Percentiles rank a stretch among this genome's conserved stretches.
Evolutionary conservation across 1,140 invertebrate species (phyloP).

Genomic region (Palaemon carinicauda): DNA sequence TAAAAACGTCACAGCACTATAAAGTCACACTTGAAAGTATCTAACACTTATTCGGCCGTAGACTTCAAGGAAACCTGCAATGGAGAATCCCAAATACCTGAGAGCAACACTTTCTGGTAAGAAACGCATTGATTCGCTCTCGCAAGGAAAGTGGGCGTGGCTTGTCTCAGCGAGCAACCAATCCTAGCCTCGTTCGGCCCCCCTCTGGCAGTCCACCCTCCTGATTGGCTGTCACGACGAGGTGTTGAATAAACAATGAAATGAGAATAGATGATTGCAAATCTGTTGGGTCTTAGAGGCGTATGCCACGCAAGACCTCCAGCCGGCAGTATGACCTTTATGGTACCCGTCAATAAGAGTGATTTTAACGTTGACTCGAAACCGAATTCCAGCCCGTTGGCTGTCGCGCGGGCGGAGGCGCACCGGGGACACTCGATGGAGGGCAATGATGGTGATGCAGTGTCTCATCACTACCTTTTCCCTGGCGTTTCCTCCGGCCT

Average conservation of each 20-base stretch:
- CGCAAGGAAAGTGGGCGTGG: conserved; percentile 17
- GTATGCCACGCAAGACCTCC: background rate
- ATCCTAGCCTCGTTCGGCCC: conserved; percentile 5
- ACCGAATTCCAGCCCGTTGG: background rate
- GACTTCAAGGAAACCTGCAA: conserved; percentile 2
- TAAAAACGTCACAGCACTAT: too few species aligned
- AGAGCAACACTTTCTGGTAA: background rate
- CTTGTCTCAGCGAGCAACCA: background rate
- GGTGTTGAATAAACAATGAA: conserved; percentile 54
- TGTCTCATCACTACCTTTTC: conserved; percentile 44
- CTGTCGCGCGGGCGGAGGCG: background rate
- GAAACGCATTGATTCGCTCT: background rate
- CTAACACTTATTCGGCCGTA: background rate
- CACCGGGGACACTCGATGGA: conserved; percentile 40
- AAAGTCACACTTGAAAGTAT: background rate
- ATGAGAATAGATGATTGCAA: conserved; percentile 55
- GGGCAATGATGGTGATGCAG: conserved; percentile 53
- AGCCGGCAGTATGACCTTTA: background rate
- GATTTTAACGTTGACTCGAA: background rate
- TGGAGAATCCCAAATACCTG: conserved; percentile 36
- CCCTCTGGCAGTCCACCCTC: conserved; percentile 1
- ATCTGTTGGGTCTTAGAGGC: conserved; percentile 14
- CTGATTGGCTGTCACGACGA: conserved; percentile 48
- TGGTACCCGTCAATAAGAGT: background rate
- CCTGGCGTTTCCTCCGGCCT: background rate